phyloP scores from a whole-genome alignment of 2,888 invertebrate genomes.

The Galeruca laticollis region DNA sequence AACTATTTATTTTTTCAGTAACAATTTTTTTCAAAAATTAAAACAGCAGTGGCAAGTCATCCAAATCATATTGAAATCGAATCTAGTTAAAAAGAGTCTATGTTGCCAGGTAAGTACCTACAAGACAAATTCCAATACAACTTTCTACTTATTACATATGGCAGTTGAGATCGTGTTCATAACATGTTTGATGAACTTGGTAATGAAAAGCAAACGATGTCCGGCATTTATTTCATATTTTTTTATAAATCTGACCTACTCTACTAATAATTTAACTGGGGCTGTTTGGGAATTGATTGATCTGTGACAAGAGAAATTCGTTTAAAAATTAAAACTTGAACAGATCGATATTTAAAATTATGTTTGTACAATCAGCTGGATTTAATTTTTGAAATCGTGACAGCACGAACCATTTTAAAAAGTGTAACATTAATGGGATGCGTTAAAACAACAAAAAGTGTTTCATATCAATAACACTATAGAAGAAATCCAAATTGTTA shows the following conservation, averaged over 20 bases:
- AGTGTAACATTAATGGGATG: too few relatives aligned
- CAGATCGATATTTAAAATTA: neutral
- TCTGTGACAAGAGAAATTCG: slow-evolving; percentile 11
- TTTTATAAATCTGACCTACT: slow-evolving; percentile 28
- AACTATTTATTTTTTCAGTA: too few relatives aligned
- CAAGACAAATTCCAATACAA: slow-evolving; percentile 37
- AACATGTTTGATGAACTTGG: slow-evolving; percentile 33
- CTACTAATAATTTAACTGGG: slow-evolving; percentile 25
- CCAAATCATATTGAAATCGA: slow-evolving; percentile 3
- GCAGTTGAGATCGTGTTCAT: slow-evolving; percentile 23
- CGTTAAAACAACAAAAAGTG: too few relatives aligned
- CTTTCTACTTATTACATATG: slow-evolving; percentile 39
- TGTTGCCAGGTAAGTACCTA: slow-evolving; percentile 20
- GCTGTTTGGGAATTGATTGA: slow-evolving; percentile 17
- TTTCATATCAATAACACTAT: too few relatives aligned
- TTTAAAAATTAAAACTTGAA: neutral
- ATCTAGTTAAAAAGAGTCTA: slow-evolving; percentile 29
- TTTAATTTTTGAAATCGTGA: too few relatives aligned
- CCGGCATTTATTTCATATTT: slow-evolving; percentile 19
- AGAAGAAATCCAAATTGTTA: too few relatives aligned
- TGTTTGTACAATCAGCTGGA: neutral
- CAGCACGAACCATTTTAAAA: too few relatives aligned
- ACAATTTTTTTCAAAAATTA: too few relatives aligned
- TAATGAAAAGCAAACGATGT: slow-evolving; percentile 31
- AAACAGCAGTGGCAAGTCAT: neutral